Evolutionary conservation across 2,797 vertebrate species (phyloP), one percentile per base, ranked within the genome.

Genomic region (Bradypus variegatus): DNA sequence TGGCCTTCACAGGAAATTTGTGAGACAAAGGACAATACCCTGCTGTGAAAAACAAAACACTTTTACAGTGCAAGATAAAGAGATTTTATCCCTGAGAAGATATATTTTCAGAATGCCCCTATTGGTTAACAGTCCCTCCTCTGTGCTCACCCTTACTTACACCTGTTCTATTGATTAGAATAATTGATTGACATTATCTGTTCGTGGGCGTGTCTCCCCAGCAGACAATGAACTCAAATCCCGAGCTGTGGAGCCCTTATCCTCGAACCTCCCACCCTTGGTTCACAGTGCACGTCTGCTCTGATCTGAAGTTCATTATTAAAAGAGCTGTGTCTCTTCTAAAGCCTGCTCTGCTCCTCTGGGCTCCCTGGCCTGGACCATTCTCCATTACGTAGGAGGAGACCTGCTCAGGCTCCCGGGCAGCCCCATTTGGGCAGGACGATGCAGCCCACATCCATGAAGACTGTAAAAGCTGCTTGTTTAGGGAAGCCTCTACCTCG

Each of bases 181-280:
- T 41, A 87, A 80, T 93, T 93, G 60, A 65, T n/a, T 67, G 45
- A 83, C 76, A 94, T 88, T 36, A 31, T 80, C 38, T 94, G 65
- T 79, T 92, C 48, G 11, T 62, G 18, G 60, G 41, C 5, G 10
- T 69, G 19, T 60, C 78, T 91, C 29, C 2, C 45, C 8, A 72
- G 55, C 38, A 67, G 69, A 93, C 27, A 94, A 36, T 8, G 36
- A n/a, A 38, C 29, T 83, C 31, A 90, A 60, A 72, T 69, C 18
- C 21, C 81, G 88, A 86, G 38, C 62, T 10, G 14, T 55, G n/a
- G 36, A 38, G 23, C n/a, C 11, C 18, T 70, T 75, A 11, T 64
- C 31, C 94, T 86, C 31, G 15, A 29, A 36, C 10, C 41, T 79
- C 33, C 14, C 62, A 27, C 58, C 27, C 9, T 64, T 55, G 5